Percentiles rank a stretch among this genome's conserved stretches.
phyloP scores from a whole-genome alignment of 1,140 invertebrate genomes.

The Drosophila orosa region DNA sequence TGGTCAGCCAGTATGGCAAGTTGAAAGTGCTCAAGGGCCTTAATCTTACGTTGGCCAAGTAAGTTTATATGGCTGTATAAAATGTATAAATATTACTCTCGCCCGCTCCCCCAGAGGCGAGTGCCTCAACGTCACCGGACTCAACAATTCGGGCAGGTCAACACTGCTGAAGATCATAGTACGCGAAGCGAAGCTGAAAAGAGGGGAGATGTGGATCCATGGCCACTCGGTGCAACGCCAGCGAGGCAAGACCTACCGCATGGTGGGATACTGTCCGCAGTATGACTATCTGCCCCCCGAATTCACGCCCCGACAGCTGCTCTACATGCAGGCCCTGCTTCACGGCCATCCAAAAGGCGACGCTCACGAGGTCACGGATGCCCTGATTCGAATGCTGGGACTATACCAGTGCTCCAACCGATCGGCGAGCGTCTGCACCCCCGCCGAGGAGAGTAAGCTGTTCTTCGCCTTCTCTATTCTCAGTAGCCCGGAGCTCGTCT shows the following conservation, averaged over 20 bases:
- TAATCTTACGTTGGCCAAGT: slow-evolving; percentile 50
- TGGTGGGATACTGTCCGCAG: slow-evolving; percentile 61
- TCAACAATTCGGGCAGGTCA: slow-evolving; percentile 58
- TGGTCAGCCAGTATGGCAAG: slow-evolving; percentile 8
- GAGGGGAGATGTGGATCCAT: slow-evolving; percentile 48
- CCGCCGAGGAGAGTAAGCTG: slow-evolving; percentile 94
- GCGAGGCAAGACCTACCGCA: slow-evolving; percentile 21
- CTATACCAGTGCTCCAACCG: slow-evolving; percentile 27
- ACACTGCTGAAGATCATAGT: slow-evolving; percentile 46
- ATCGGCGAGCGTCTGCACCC: slow-evolving; percentile 85
- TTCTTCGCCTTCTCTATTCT: slow-evolving; percentile 95
- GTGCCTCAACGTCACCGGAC: slow-evolving; percentile 47
- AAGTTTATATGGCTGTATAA: neutral
- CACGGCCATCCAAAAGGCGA: slow-evolving; percentile 10
- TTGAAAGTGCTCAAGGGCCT: slow-evolving; percentile 26
- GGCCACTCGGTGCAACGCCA: slow-evolving; percentile 25
- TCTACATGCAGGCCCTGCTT: slow-evolving; percentile 28
- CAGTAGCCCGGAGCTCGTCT: slow-evolving; percentile 88
- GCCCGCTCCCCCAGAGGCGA: slow-evolving; percentile 30
- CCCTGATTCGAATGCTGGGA: slow-evolving; percentile 47
- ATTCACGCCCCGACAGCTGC: slow-evolving; percentile 49
- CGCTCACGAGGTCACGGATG: slow-evolving; percentile 13
- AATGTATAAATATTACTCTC: neutral
- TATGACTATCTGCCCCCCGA: slow-evolving; percentile 13
- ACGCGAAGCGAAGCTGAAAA: slow-evolving; percentile 12